phyloP scores from a whole-genome alignment of 2,888 invertebrate genomes.

The Agrenia bidenticulata region DNA sequence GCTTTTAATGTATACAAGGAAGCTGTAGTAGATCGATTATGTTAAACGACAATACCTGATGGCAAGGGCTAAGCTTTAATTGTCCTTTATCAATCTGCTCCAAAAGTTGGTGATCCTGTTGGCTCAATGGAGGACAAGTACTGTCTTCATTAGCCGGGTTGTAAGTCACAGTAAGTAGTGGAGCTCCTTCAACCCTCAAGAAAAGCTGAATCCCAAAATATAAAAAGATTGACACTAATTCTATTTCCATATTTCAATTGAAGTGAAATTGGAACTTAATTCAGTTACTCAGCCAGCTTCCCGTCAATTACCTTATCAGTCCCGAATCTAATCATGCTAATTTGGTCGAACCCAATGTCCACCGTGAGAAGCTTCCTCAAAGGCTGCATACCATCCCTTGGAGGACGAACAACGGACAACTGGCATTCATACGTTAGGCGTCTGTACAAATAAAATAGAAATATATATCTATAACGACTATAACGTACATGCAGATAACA shows the following conservation, averaged over 20 bases:
- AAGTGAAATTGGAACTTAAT: not conserved
- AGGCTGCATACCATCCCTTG: slow-evolving; percentile 12
- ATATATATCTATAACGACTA: too few species aligned
- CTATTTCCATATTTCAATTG: not conserved
- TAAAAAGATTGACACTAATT: too few species aligned
- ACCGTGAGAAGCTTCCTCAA: slow-evolving; percentile 42
- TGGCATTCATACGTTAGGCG: slow-evolving; percentile 47
- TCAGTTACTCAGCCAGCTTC: not conserved
- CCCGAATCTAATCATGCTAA: slow-evolving; percentile 40
- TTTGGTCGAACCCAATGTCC: slow-evolving; percentile 49
- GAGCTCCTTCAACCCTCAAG: slow-evolving; percentile 45
- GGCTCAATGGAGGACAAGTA: slow-evolving; percentile 22
- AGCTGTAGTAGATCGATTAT: too few species aligned
- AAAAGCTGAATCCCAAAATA: slow-evolving; percentile 28
- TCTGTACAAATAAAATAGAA: too few species aligned
- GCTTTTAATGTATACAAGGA: too few species aligned
- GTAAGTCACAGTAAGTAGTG: slow-evolving; percentile 37
- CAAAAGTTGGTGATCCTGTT: slow-evolving; percentile 37
- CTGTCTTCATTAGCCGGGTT: slow-evolving; percentile 34
- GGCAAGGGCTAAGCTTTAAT: slow-evolving; percentile 43
- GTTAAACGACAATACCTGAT: slow-evolving; percentile 29
- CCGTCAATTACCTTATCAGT: slow-evolving; percentile 34
- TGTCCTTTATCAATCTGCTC: slow-evolving; percentile 48
- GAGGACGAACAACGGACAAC: slow-evolving; percentile 26
- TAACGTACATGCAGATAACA: too few species aligned